Percentiles rank a stretch among this genome's conserved stretches.
These are phyloP conservation scores for Leucozona laternaria DNA, from an alignment of 2,888 invertebrate species.

Conservation along the genomic window DNA sequence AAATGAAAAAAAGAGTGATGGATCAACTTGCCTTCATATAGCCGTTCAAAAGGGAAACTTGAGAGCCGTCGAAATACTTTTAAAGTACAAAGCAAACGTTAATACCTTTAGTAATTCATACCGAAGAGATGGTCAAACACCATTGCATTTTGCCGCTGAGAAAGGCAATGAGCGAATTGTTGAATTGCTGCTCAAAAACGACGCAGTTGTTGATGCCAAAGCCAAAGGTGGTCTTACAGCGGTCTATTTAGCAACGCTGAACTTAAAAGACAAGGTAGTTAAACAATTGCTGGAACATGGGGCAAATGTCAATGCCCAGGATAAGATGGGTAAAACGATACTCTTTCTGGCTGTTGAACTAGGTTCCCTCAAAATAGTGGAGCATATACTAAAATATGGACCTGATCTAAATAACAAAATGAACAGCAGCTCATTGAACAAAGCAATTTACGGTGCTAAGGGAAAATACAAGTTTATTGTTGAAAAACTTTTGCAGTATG, in stretches of 20 bases:
- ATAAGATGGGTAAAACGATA: conserved; percentile 1
- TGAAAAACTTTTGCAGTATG: conserved; percentile 4
- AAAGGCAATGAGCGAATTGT: conserved; percentile 13
- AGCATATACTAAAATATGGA: not conserved
- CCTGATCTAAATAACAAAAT: conserved; percentile 3
- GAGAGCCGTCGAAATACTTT: conserved; percentile 14
- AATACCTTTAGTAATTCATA: not conserved
- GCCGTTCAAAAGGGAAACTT: conserved; percentile 12
- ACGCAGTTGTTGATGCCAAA: not conserved
- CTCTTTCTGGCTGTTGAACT: not conserved
- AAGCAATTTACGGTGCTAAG: not conserved
- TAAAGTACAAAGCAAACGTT: conserved; percentile 9
- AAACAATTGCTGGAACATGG: conserved; percentile 35
- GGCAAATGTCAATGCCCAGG: conserved; percentile 43
- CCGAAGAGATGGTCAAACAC: not conserved
- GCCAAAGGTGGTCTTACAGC: not conserved
- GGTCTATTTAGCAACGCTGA: not conserved
- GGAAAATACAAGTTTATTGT: not conserved
- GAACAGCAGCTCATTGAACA: not conserved
- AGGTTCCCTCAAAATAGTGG: not conserved
- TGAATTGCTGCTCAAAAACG: conserved; percentile 16
- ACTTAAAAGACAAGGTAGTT: conserved; percentile 22
- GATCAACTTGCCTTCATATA: conserved; percentile 23
- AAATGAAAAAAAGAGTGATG: conserved; percentile 10
- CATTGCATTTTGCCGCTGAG: conserved; percentile 1